A percentile compares a stretch with the other conserved stretches of the same genome.
These are phyloP conservation scores for Parazoanthus darwini DNA, from an alignment of 92 coral and sea anemone genomes.

Conservation along the genomic window DNA sequence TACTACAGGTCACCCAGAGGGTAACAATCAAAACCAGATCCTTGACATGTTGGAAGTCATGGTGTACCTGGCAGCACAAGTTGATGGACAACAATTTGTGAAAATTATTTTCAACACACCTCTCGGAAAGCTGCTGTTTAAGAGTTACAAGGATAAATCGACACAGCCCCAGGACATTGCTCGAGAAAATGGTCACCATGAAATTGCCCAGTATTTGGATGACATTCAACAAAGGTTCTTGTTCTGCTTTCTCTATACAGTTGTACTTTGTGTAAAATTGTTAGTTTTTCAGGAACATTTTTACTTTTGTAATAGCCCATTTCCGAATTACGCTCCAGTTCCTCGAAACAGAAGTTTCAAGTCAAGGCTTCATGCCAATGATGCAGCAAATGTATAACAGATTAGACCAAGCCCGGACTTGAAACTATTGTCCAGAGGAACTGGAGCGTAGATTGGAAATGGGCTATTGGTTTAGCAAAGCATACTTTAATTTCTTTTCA, in stretches of 20 bases:
- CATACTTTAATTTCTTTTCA: neutral
- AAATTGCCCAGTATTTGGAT: constrained; percentile 11
- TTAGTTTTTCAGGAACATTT: neutral
- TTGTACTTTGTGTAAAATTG: neutral
- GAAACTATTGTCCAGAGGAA: too few species aligned
- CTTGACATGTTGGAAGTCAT: constrained; percentile 26
- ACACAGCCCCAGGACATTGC: constrained; percentile 23
- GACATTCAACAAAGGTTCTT: constrained; percentile 27
- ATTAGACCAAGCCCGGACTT: too few species aligned
- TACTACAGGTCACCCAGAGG: neutral
- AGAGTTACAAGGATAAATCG: constrained; percentile 7
- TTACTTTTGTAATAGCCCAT: too few species aligned
- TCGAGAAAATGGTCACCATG: neutral
- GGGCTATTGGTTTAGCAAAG: too few species aligned
- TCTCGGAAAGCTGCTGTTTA: constrained; percentile 6
- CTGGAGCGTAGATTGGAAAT: too few species aligned
- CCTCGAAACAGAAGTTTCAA: too few species aligned
- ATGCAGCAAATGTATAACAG: too few species aligned
- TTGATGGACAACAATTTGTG: constrained; percentile 26
- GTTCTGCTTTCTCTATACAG: neutral
- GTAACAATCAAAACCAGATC: constrained; percentile 2
- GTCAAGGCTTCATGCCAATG: too few species aligned
- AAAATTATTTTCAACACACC: constrained; percentile 23
- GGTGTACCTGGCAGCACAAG: constrained; percentile 33
- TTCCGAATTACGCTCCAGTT: too few species aligned